Conservation (phyloP, 2,888 invertebrate genomes). For the Schizaphis graminum region DNA sequence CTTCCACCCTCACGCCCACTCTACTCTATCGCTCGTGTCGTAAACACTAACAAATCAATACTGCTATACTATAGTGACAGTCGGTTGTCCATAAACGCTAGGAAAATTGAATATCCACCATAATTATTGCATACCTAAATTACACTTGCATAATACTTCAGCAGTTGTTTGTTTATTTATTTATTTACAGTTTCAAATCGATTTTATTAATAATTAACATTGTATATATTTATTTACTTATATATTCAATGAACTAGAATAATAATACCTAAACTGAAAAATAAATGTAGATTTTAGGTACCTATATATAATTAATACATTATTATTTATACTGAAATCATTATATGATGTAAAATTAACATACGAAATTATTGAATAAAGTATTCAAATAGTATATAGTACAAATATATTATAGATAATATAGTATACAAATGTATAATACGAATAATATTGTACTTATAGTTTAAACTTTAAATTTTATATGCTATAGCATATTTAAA, state of each 20-base stretch:
- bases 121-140: conserved; percentile 20
- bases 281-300: neutral
- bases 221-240: neutral
- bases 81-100: conserved; percentile 47
- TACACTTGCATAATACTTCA: conserved; percentile 6
- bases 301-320: neutral
- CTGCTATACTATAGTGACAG: conserved; percentile 60
- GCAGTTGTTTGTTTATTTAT: neutral
- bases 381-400: neutral
- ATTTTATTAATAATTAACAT: neutral
- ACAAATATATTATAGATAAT: neutral
- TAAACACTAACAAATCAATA: conserved; percentile 66
- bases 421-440: neutral
- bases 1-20: conserved; percentile 50
- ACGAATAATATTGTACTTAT: too few species aligned
- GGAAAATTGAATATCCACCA: conserved; percentile 42
- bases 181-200: neutral
- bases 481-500: neutral
- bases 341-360: neutral
- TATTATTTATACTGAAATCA: neutral
- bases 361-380: neutral
- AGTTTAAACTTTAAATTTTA: neutral
- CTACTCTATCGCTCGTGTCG: conserved; percentile 49
- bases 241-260: neutral
- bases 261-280: neutral